Evolutionary conservation across 2,113 vertebrate genomes (phyloP), one percentile per base, ranked within the genome.

Genomic region (Engystomops pustulosus): DNA sequence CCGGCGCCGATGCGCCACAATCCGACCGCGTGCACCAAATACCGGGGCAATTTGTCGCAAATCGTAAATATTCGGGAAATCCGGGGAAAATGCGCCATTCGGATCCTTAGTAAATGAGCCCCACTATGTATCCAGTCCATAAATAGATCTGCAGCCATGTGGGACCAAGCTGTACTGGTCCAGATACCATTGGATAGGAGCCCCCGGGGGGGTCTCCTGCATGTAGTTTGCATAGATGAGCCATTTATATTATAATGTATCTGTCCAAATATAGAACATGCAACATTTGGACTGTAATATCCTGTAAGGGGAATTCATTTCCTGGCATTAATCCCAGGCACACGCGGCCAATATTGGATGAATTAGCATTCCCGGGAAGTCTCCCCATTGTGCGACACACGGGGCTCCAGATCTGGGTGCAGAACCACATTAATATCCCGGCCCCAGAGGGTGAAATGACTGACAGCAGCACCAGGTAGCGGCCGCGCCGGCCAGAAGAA

Each of bases 391-490:
- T 58, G 32, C n/a, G 4, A n/a, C 32, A 38, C 5, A 11, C 30
- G 27, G 30, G 15, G 23, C 58, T 65, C 34, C 51, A 18, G 55
- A 60, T 79, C 76, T 51, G 38, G 77, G 77, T 41, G 55, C 58
- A 8, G 15, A 55, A 41, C 44, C 77, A 45, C 53, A 79, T 79
- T 79, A 65, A 79, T 65, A 79, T 60, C 55, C 17, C 77, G 30
- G 77, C 38, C 53, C 77, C 53, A 79, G 58, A 79, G 77, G 77
- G 77, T 25, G 38, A 45, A 65, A 79, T 79, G 58, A 79, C 77
- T 79, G n/a, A 62, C 77, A 65, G 34, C 45, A 65, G 44, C 77
- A 62, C 58, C 77, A 79, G 77, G 58, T 65, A 79, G 55, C 75
- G 12, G 25, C 11, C 51, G 32, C 34, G 51, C 58, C 36, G 10